Percentiles rank a stretch among this genome's conserved stretches.
phyloP scores from a whole-genome alignment of 2,113 vertebrate species.

The Hassar affinis region DNA sequence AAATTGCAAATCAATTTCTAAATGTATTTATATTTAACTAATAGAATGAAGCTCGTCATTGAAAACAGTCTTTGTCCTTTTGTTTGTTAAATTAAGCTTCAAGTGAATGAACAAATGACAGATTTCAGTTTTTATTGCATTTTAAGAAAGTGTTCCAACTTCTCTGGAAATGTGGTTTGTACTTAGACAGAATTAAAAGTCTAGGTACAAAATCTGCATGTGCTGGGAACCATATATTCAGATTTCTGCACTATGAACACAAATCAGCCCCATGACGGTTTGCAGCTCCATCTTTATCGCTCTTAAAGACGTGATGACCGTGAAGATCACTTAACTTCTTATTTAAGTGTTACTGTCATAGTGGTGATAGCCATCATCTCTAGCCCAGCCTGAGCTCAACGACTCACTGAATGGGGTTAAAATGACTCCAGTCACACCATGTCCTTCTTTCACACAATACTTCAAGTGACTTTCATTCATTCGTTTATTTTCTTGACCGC shows the following conservation, averaged over 20 bases:
- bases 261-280: background rate
- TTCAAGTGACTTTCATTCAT: no score
- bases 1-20: no score
- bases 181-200: no score
- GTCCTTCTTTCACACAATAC: background rate
- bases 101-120: no score
- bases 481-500: no score
- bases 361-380: background rate
- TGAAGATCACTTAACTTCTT: background rate
- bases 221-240: background rate
- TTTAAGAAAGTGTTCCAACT: no score
- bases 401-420: background rate
- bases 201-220: background rate
- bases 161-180: no score
- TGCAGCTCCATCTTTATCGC: background rate
- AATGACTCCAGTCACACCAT: background rate
- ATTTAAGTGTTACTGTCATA: background rate
- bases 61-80: no score
- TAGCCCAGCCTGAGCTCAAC: background rate
- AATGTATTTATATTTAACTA: no score
- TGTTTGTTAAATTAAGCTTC: no score
- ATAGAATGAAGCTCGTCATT: no score
- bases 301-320: background rate
- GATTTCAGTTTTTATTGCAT: no score
- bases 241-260: background rate